Evolutionary conservation across 2,797 vertebrate genomes (phyloP).

Genomic region (Labeo calbasu): DNA sequence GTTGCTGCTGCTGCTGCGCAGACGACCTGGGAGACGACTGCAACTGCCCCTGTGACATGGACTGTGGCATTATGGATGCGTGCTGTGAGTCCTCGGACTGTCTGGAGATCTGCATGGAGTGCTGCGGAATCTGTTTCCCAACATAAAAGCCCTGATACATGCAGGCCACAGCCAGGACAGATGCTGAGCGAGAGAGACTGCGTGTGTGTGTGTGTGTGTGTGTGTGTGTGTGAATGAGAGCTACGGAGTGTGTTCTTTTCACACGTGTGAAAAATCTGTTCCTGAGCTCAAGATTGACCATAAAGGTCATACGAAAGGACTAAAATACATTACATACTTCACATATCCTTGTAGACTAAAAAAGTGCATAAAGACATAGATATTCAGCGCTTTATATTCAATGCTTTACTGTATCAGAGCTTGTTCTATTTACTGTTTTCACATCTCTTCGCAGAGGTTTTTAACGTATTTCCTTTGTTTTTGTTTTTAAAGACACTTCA

Average conservation of each 20-base stretch:
- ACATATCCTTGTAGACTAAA: constrained; percentile 32
- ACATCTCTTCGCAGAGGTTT: constrained; percentile 23
- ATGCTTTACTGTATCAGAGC: constrained; percentile 32
- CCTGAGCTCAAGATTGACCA: constrained; percentile 15
- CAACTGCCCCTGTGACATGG: constrained; percentile 95
- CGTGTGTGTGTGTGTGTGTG: constrained; percentile 17
- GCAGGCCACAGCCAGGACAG: constrained; percentile 34
- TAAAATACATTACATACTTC: constrained; percentile 36
- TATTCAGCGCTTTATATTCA: constrained; percentile 22
- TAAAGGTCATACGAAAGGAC: constrained; percentile 35
- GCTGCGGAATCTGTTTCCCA: constrained; percentile 98
- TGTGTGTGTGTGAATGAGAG: constrained; percentile 20
- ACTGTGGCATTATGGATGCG: constrained; percentile 97
- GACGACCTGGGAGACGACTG: constrained; percentile 95
- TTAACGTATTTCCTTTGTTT: neutral
- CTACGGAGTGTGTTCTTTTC: neutral
- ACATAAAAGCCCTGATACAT: constrained; percentile 69
- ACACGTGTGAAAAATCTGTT: constrained; percentile 26
- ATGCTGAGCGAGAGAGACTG: constrained; percentile 21
- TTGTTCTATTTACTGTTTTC: constrained; percentile 35
- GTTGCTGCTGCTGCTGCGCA: constrained; percentile 92
- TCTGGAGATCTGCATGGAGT: constrained; percentile 99
- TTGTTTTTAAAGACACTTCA: constrained; percentile 4
- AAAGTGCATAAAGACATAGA: constrained; percentile 43
- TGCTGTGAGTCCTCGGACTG: constrained; percentile 98